Percentiles rank a stretch among this genome's conserved stretches.
Conservation (phyloP, 2,797 vertebrate genomes). For the Yasuhikotakia modesta region DNA sequence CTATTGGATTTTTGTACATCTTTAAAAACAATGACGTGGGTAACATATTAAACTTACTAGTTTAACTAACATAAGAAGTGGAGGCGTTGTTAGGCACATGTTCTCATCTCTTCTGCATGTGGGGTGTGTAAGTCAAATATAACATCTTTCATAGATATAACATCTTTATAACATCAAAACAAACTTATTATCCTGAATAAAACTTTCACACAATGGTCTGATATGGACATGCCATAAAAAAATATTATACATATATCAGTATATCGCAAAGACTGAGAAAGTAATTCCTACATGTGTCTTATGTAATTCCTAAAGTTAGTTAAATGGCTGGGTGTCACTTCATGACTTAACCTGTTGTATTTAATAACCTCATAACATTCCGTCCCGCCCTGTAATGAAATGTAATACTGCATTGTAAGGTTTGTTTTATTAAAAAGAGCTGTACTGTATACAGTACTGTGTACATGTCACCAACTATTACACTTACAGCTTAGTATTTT, state of each 20-base stretch:
- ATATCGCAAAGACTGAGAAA: not conserved
- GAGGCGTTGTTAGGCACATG: slow-evolving; percentile 30
- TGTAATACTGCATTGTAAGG: too few species aligned
- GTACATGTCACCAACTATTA: too few species aligned
- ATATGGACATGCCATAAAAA: too few species aligned
- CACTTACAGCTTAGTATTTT: too few species aligned
- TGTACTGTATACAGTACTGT: too few species aligned
- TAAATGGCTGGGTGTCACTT: not conserved
- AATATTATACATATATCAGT: too few species aligned
- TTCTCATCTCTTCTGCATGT: not conserved
- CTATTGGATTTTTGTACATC: too few species aligned
- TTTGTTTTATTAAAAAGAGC: too few species aligned
- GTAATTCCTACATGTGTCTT: not conserved
- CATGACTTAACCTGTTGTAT: not conserved
- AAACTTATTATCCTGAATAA: not conserved
- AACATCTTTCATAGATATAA: not conserved
- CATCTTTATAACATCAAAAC: not conserved
- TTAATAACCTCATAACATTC: not conserved
- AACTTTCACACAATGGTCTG: not conserved
- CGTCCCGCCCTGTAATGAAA: too few species aligned
- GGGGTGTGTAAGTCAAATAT: not conserved
- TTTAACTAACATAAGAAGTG: not conserved
- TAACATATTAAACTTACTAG: not conserved
- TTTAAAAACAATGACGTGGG: not conserved
- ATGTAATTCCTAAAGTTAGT: not conserved